Conservation (phyloP, 2,888 invertebrate genomes). For the Chrysopilus asiliformis region DNA sequence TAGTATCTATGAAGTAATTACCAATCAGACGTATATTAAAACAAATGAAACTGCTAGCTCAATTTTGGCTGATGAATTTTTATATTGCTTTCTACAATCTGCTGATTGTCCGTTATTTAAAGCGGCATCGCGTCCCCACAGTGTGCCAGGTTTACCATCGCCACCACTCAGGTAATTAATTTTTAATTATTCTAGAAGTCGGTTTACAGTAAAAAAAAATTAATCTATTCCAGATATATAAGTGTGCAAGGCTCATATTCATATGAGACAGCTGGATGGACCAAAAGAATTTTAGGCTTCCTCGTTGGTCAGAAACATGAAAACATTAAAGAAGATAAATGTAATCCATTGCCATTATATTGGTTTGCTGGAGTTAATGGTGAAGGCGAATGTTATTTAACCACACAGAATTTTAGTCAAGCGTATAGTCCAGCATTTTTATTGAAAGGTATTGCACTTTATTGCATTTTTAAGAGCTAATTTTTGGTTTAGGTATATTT, state of each 20-base stretch:
- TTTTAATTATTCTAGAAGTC: slow-evolving; percentile 2
- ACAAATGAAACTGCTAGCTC: slow-evolving; percentile 25
- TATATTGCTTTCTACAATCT: slow-evolving; percentile 62
- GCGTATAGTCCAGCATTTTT: slow-evolving; percentile 76
- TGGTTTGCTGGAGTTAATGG: slow-evolving; percentile 55
- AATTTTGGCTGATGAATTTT: slow-evolving; percentile 48
- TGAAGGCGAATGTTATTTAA: slow-evolving; percentile 55
- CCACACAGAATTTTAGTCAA: slow-evolving; percentile 57
- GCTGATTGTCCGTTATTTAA: slow-evolving; percentile 55
- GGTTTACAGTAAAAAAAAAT: background rate
- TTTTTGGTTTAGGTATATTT: too few species aligned
- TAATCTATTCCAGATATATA: slow-evolving; percentile 24
- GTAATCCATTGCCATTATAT: slow-evolving; percentile 36
- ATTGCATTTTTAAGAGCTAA: too few species aligned
- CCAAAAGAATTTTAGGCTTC: slow-evolving; percentile 31
- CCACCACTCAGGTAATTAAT: slow-evolving; percentile 25
- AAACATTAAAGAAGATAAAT: slow-evolving; percentile 33
- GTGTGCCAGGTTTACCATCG: slow-evolving; percentile 28
- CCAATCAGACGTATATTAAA: slow-evolving; percentile 34
- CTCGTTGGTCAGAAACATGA: slow-evolving; percentile 22
- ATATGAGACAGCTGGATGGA: slow-evolving; percentile 32
- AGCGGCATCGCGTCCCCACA: slow-evolving; percentile 43
- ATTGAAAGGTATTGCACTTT: slow-evolving; percentile 55
- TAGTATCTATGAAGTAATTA: slow-evolving; percentile 48
- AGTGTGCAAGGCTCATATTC: slow-evolving; percentile 28